Evolutionary conservation across 2,797 vertebrate species (phyloP), one percentile per base, ranked within the genome.

Genomic region (Phaenicophaeus curvirostris): DNA sequence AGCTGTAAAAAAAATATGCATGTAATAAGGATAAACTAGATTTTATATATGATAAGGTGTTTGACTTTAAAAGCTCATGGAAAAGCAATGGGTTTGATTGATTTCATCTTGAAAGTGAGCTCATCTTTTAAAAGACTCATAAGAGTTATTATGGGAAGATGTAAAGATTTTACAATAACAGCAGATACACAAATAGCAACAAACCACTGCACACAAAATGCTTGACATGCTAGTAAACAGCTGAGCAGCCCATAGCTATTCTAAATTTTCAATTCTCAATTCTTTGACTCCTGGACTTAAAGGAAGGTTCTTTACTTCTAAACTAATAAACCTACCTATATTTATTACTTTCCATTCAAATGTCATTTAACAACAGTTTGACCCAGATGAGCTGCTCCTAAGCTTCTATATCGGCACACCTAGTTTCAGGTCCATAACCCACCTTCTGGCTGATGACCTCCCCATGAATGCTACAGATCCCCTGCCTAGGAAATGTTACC

Each of bases 121-220:
- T 95, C 77, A 89, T 42, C 67, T 91, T 91, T 78, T 86, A 93
- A 90, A 91, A 84, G 58, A 53, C 59, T 39, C 44, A 54, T 35
- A 80, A 87, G 59, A 42, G 74, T n/a, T 30, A 4, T 87, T 83
- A 80, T 50, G 85, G 78, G 61, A 96, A 91, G 39, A 88, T 58
- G n/a, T 59, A 93, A 93, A 75, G 79, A 81, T 84, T 94, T 94
- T 79, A 84, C 59, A 86, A 5, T 81, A 83, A 94, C 30, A 93
- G 50, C 55, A 78, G 35, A 92, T 79, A 80, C 46, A 16, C 48
- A 77, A 94, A 91, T n/a, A 85, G 67, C 82, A 92, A 68, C 68
- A 77, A 95, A 61, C 27, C 15, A 42, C 37, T 61, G n/a, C 17
- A 85, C 48, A 55, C 23, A 80, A 89, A 92, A 80, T 39, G 55